phyloP scores from a whole-genome alignment of 2,888 invertebrate genomes.

The Pterobdella sp. region DNA sequence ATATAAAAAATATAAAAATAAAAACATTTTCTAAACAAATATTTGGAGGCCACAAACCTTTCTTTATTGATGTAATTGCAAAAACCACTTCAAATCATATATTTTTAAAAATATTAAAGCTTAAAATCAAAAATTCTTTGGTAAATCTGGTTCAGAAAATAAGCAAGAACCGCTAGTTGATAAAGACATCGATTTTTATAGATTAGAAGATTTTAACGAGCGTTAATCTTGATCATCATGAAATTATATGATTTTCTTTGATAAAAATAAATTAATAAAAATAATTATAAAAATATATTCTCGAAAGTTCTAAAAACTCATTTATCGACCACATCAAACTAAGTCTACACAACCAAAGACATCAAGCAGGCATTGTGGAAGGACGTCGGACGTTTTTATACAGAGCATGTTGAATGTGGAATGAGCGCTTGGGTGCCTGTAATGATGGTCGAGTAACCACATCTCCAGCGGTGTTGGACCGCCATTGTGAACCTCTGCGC shows the following conservation, averaged over 20 bases:
- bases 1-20: too few relatives aligned
- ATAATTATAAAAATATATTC: neutral
- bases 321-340: neutral
- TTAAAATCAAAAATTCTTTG: neutral
- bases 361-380: constrained; percentile 30
- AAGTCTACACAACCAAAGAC: neutral
- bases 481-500: constrained; percentile 28
- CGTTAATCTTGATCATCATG: neutral
- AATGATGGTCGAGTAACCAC: constrained; percentile 3
- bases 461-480: constrained; percentile 27
- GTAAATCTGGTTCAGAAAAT: neutral
- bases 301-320: neutral
- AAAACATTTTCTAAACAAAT: too few relatives aligned
- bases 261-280: constrained; percentile 6
- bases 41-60: too few relatives aligned
- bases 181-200: neutral
- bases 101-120: neutral
- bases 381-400: constrained; percentile 32
- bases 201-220: neutral
- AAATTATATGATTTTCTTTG: neutral
- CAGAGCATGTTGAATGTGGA: constrained; percentile 34
- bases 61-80: neutral
- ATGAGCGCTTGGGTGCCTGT: constrained; percentile 29
- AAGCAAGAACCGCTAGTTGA: too few relatives aligned
- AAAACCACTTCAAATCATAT: neutral